Conservation (phyloP, 2,888 invertebrate genomes). For the Cartodere bifasciata region DNA sequence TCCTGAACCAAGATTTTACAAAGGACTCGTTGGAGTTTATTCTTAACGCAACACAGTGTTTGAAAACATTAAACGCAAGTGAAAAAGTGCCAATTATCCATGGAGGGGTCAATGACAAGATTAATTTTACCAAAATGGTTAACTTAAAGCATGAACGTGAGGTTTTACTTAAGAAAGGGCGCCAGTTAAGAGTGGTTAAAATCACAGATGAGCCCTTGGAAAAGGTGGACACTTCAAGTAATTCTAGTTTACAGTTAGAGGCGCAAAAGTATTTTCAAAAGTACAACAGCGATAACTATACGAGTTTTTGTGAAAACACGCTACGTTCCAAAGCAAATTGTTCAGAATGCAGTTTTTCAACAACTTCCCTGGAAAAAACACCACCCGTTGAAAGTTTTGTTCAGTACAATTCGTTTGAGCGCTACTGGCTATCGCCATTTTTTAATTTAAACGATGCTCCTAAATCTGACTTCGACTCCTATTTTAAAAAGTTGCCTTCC, state of each 20-base stretch:
- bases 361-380: neutral
- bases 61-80: constrained; percentile 17
- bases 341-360: too few species aligned
- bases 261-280: too few species aligned
- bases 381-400: neutral
- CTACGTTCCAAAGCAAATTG: too few species aligned
- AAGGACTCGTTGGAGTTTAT: constrained; percentile 24
- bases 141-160: constrained; percentile 10
- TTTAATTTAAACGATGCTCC: constrained; percentile 16
- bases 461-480: constrained; percentile 17
- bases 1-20: constrained; percentile 22
- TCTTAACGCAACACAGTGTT: constrained; percentile 21
- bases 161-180: constrained; percentile 7
- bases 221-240: too few species aligned
- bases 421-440: constrained; percentile 25
- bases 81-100: constrained; percentile 17
- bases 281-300: constrained; percentile 1
- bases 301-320: too few species aligned
- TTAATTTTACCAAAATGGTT: constrained; percentile 15
- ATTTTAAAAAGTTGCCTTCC: constrained; percentile 20
- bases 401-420: constrained; percentile 26
- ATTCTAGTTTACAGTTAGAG: too few species aligned
- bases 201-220: too few species aligned
- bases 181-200: constrained; percentile 4
- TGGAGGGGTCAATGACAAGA: constrained; percentile 25